phyloP scores from a whole-genome alignment of 2,888 invertebrate species.

The Lutraria lutraria region DNA sequence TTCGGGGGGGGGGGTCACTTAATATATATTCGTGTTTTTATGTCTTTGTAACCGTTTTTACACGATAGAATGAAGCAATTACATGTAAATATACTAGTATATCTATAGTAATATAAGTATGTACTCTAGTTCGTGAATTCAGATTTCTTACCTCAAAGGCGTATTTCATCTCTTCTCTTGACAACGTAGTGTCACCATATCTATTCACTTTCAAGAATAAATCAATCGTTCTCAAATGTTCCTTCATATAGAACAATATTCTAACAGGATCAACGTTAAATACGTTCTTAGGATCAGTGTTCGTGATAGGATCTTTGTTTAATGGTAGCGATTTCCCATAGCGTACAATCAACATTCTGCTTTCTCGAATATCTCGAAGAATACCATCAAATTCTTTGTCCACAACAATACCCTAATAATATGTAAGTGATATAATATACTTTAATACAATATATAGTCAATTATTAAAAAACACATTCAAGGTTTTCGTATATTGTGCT shows the following conservation, averaged over 20 bases:
- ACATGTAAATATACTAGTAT: no score
- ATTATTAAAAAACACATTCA: no score
- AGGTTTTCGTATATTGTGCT: no score
- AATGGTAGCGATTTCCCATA: conserved; percentile 76
- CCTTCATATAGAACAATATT: conserved; percentile 82
- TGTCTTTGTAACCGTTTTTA: no score
- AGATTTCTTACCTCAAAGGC: conserved; percentile 76
- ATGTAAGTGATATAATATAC: not conserved
- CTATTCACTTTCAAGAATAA: conserved; percentile 80
- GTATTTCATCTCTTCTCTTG: conserved; percentile 77
- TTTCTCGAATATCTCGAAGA: conserved; percentile 75
- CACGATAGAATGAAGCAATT: no score
- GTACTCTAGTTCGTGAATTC: not conserved
- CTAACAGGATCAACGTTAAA: conserved; percentile 83
- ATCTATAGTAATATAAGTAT: no score
- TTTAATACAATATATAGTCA: no score
- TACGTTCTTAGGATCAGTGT: conserved; percentile 69
- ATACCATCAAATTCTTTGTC: conserved; percentile 81
- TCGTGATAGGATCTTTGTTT: conserved; percentile 55
- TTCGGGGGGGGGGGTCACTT: no score
- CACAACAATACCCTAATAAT: conserved; percentile 81
- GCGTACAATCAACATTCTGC: conserved; percentile 74
- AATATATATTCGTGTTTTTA: no score
- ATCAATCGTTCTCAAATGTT: conserved; percentile 81
- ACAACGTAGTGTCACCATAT: conserved; percentile 67